Evolutionary conservation across 2,888 invertebrate species (phyloP).

Genomic region (Erebia palarica): DNA sequence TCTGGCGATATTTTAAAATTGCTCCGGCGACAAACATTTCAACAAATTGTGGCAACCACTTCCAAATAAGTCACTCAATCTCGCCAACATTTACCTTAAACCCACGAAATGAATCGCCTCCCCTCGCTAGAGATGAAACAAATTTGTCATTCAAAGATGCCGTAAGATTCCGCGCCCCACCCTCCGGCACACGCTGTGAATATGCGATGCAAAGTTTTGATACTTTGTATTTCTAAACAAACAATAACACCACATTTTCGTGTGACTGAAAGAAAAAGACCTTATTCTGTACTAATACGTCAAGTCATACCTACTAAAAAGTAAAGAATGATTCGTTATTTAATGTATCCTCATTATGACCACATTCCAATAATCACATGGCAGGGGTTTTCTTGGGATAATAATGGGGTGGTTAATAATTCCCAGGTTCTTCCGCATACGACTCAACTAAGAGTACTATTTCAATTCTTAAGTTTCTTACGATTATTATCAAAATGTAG

Average conservation of each 20-base stretch:
- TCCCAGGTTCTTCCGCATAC: too few species aligned
- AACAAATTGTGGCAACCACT: constrained; percentile 26
- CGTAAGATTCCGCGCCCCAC: constrained; percentile 34
- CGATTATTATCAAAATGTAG: too few species aligned
- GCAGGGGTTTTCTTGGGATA: too few species aligned
- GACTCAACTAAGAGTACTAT: too few species aligned
- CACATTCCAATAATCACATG: too few species aligned
- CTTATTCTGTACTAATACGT: not conserved
- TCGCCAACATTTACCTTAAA: constrained; percentile 25
- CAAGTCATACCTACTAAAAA: too few species aligned
- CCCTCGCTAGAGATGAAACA: constrained; percentile 22
- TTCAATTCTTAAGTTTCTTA: too few species aligned
- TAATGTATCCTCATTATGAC: too few species aligned
- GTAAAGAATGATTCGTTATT: too few species aligned
- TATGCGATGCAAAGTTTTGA: constrained; percentile 30
- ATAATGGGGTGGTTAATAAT: too few species aligned
- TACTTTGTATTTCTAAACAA: not conserved
- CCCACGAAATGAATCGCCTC: constrained; percentile 27
- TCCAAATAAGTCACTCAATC: constrained; percentile 29
- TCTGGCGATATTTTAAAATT: constrained; percentile 23
- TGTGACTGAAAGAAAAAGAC: not conserved
- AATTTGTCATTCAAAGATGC: constrained; percentile 51
- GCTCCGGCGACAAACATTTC: constrained; percentile 25
- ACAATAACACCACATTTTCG: not conserved
- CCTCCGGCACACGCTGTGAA: constrained; percentile 32